These are phyloP conservation scores for Schizothorax lantsangensis DNA, from an alignment of 2,797 vertebrate genomes.

Conservation along the genomic window DNA sequence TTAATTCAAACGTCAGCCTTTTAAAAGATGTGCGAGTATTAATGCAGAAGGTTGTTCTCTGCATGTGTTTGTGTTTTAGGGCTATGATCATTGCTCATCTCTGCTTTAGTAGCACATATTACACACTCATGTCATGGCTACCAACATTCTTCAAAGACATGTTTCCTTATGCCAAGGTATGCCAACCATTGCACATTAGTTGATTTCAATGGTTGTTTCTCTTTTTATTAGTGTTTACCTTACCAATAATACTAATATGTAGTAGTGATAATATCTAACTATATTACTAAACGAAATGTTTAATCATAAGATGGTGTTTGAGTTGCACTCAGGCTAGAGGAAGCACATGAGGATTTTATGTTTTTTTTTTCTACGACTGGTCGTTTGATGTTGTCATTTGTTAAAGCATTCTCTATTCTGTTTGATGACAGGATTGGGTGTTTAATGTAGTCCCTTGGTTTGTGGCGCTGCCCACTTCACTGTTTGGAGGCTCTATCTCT, in stretches of 20 bases:
- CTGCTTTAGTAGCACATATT: slow-evolving; percentile 79
- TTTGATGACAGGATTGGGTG: slow-evolving; percentile 82
- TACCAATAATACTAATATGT: neutral
- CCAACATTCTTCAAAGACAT: slow-evolving; percentile 92
- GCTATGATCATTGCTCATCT: slow-evolving; percentile 88
- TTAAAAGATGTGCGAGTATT: neutral
- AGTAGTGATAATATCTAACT: neutral
- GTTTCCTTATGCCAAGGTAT: slow-evolving; percentile 85
- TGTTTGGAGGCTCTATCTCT: slow-evolving; percentile 85
- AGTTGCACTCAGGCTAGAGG: neutral
- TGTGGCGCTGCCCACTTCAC: slow-evolving; percentile 80
- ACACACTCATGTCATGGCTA: slow-evolving; percentile 90
- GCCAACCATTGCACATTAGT: slow-evolving; percentile 28
- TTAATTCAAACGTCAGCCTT: neutral
- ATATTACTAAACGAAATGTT: neutral
- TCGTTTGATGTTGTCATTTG: slow-evolving; percentile 9
- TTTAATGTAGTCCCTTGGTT: slow-evolving; percentile 93
- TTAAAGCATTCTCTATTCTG: slow-evolving; percentile 17
- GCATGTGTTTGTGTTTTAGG: slow-evolving; percentile 70
- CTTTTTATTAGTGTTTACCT: neutral
- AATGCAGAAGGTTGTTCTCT: neutral
- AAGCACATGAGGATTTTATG: slow-evolving; percentile 1
- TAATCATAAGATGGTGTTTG: neutral
- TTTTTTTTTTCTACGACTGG: neutral
- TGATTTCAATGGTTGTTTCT: neutral